Base-by-base conservation (phyloP, 2,888 invertebrate genomes). In the Augochlorella aurata region DNA sequence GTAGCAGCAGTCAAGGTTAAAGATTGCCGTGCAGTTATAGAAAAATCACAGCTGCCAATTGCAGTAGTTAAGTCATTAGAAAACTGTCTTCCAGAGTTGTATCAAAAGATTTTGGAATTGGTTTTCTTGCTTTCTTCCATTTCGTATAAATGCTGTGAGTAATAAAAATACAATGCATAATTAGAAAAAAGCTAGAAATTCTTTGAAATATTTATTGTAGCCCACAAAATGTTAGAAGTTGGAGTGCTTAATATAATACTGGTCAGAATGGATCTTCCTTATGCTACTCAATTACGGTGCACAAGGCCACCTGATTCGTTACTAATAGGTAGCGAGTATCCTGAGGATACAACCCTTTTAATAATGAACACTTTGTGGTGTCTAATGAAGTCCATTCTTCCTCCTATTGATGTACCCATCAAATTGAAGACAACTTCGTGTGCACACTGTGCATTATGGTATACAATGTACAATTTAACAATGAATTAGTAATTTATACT, bases 181-280 rank as follows among this genome's bases (percentile, higher is more conserved):
- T 29, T 12, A 16, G 16, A 8, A 18, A 29, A 24, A 3, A 29
- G 5, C 0, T 18, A 47, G 29, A 67, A 50, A 21, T n/a, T 18
- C 16, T 54, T 18, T 16, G 24, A 63, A 50, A 65, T 16, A 18
- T 74, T 50, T 49, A 71, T 16, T 52, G 49, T 84, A 94, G 94
- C 93, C 89, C 82, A 89, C 79, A 91, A 82, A 81, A 91, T 94
- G 87, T 71, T 93, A n/a, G 80, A 90, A 77, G 90, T 89, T 52
- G 91, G 92, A 61, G 89, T 92, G 21, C 85, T 94, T 47, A 91
- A 93, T 80, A 79, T 88, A 63, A 73, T 94, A n/a, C 81, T 94
- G 18, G 83, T 88, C 12, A 90, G 93, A 87, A 89, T 94, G 85
- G 91, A 92, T 81, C 92, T 93, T 24, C 87, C 88, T 54, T 92